Evolutionary conservation across 1,140 invertebrate species (phyloP), one percentile per base, ranked within the genome.

Genomic region (Lethocerus indicus): DNA sequence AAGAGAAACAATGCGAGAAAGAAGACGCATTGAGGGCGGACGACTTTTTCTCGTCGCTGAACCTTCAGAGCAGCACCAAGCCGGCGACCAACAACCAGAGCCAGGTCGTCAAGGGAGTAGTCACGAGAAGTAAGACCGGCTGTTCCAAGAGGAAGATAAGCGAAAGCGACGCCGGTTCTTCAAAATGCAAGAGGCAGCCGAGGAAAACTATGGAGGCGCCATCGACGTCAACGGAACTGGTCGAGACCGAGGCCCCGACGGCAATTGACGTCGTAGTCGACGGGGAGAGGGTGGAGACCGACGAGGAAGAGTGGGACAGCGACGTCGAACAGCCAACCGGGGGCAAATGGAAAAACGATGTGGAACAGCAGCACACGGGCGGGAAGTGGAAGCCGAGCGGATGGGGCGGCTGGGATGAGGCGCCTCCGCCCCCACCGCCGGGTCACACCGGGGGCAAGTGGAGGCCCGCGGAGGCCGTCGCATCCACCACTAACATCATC

Each of bases 21-120:
- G 25, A 36, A 13, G 16, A 23, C n/a, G 60, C 59, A 37, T 54
- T 56, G 39, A 62, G 63, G 28, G 82, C 83, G 0, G 83, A 85
- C 58, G 75, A 84, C 14, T 89, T 90, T 59, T 91, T 90, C 59
- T 85, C 79, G 21, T 86, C 82, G 1, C 63, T 91, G 23, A 82
- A 88, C 60, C 62, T 90, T 14, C 83, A 86, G 61, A 87, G 84
- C 54, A 86, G 78, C 54, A 65, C 71, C 0, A 83, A 74, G 56
- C 66, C 68, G 48, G 52, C 16, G 25, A 47, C 24, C 44, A 43
- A 6, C 25, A 47, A 13, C 24, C 27, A 29, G 25, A 69, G 64
- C 29, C 62, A 71, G 2, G 54, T 69, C 13, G 58, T 64, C 0
- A 27, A 59, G 51, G 68, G 68, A 47, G 66, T 58, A 53, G 49